Conservation (phyloP, 2,113 vertebrate species). For the Butorides virescens region DNA sequence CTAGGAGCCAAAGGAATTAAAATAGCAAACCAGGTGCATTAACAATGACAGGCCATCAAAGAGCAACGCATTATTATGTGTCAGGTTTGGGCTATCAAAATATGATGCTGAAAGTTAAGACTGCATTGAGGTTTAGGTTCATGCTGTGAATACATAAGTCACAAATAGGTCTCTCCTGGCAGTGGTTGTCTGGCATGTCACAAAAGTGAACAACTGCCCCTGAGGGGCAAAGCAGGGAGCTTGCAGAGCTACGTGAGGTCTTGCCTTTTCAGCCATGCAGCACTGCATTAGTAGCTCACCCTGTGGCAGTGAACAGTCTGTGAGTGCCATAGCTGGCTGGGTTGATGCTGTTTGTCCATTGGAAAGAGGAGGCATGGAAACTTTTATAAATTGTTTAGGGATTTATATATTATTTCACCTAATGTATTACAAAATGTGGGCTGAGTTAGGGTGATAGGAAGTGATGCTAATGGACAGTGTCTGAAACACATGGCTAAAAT, state of each 20-base stretch:
- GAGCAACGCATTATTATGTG: background rate
- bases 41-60: background rate
- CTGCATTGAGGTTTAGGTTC: background rate
- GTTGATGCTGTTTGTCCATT: background rate
- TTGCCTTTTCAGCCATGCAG: background rate
- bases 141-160: background rate
- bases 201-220: background rate
- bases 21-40: background rate
- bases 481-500: background rate
- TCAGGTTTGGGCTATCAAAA: background rate
- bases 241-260: background rate
- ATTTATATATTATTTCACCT: background rate
- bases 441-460: background rate
- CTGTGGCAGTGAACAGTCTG: background rate
- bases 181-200: background rate
- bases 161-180: background rate
- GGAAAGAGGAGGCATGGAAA: background rate
- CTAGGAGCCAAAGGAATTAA: background rate
- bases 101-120: background rate
- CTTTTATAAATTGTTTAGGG: background rate
- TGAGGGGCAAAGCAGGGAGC: background rate
- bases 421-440: background rate
- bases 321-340: background rate
- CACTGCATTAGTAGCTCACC: background rate
- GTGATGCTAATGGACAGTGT: background rate